phyloP scores from a whole-genome alignment of 1,140 invertebrate species.

The Caenorhabditis tropicalis region DNA sequence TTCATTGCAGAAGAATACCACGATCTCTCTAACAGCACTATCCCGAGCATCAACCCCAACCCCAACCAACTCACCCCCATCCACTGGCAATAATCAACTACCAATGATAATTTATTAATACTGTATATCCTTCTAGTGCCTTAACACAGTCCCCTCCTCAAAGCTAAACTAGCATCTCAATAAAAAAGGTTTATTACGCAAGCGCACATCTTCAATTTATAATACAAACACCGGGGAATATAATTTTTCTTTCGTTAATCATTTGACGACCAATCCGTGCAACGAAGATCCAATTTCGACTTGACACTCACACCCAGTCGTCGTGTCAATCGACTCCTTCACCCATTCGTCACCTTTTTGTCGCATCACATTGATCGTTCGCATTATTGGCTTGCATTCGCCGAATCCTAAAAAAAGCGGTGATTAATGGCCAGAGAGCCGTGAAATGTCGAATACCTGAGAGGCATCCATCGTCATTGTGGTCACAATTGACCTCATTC shows the following conservation, averaged over 20 bases:
- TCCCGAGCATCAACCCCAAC: background rate
- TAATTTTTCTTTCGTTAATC: background rate
- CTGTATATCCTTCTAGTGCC: background rate
- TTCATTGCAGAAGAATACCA: slow-evolving; percentile 6
- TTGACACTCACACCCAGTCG: slow-evolving; percentile 49
- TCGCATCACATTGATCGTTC: slow-evolving; percentile 43
- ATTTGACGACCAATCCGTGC: slow-evolving; percentile 42
- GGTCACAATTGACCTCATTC: slow-evolving; percentile 53
- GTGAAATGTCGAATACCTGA: slow-evolving; percentile 28
- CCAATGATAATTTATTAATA: too few species aligned
- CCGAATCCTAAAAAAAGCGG: slow-evolving; percentile 48
- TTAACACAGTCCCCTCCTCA: background rate
- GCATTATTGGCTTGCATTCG: slow-evolving; percentile 44
- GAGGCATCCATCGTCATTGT: slow-evolving; percentile 44
- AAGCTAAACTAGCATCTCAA: background rate
- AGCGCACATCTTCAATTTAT: background rate
- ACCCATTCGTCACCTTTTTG: slow-evolving; percentile 34
- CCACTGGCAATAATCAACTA: slow-evolving; percentile 7
- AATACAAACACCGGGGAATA: background rate
- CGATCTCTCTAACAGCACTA: background rate
- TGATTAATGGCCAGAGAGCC: slow-evolving; percentile 4
- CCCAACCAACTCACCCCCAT: slow-evolving; percentile 19
- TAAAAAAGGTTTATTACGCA: background rate
- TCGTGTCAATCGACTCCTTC: slow-evolving; percentile 46
- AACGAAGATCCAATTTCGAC: slow-evolving; percentile 44